These are phyloP conservation scores for Cephus rjabovi DNA, from an alignment of 2,888 invertebrate genomes.

Conservation along the genomic window DNA sequence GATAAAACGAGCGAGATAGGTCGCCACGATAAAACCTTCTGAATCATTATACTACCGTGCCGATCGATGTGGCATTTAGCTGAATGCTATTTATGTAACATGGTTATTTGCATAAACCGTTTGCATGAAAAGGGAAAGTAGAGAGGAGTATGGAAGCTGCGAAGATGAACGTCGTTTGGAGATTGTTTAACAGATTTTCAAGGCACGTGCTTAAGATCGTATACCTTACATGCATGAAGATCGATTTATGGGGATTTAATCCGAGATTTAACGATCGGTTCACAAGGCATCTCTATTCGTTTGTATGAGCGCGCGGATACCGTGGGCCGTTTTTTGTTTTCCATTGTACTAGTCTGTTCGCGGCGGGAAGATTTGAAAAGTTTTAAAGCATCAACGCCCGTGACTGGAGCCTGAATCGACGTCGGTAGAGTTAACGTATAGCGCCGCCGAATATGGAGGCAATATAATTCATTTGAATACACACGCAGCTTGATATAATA, in stretches of 20 bases:
- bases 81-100: not conserved
- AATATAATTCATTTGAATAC: conserved; percentile 23
- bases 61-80: not conserved
- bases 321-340: not conserved
- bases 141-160: not conserved
- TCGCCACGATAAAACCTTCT: conserved; percentile 1
- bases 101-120: not conserved
- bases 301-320: not conserved
- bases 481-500: conserved; percentile 23
- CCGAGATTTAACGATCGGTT: not conserved
- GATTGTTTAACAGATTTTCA: not conserved
- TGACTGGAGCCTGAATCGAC: not conserved
- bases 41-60: conserved; percentile 4
- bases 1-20: conserved; percentile 3
- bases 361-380: not conserved
- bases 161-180: not conserved
- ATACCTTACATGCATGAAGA: not conserved
- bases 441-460: conserved; percentile 16
- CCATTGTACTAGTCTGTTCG: not conserved
- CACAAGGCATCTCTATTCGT: not conserved
- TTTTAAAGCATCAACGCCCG: not conserved
- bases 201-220: not conserved
- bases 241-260: not conserved
- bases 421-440: not conserved
- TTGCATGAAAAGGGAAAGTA: conserved; percentile 7